Percentiles rank a stretch among this genome's conserved stretches.
These are phyloP conservation scores for Lagria hirta DNA, from an alignment of 2,888 invertebrate species.

Conservation along the genomic window DNA sequence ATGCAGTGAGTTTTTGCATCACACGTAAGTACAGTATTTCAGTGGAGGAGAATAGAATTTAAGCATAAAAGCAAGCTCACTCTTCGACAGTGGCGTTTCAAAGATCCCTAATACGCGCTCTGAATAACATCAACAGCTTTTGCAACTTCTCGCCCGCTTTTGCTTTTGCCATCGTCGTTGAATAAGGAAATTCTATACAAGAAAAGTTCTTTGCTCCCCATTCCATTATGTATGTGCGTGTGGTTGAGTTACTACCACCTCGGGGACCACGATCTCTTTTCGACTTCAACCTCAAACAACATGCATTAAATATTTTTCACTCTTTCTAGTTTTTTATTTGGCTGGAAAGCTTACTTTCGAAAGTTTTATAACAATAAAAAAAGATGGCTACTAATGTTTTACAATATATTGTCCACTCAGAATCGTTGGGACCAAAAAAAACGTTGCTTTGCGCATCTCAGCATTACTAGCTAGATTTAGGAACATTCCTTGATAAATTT, in stretches of 20 bases:
- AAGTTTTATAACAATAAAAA: too few species aligned
- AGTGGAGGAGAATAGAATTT: constrained; percentile 26
- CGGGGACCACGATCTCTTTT: constrained; percentile 7
- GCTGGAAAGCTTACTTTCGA: too few species aligned
- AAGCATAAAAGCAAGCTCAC: constrained; percentile 28
- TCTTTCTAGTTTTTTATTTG: constrained; percentile 5
- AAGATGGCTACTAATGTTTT: too few species aligned
- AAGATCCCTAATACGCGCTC: constrained; percentile 36
- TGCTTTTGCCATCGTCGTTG: constrained; percentile 29
- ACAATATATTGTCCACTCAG: too few species aligned
- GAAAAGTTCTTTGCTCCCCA: constrained; percentile 35
- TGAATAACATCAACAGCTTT: constrained; percentile 38
- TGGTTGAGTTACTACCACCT: constrained; percentile 25
- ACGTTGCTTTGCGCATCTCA: too few species aligned
- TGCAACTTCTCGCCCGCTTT: constrained; percentile 38
- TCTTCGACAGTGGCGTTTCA: constrained; percentile 32
- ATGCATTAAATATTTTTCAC: constrained; percentile 10
- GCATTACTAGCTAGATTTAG: too few species aligned
- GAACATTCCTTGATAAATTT: too few species aligned
- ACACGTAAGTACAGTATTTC: constrained; percentile 28
- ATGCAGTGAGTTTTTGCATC: constrained; percentile 28
- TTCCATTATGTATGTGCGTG: constrained; percentile 37
- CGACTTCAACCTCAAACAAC: constrained; percentile 7
- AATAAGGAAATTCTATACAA: constrained; percentile 42
- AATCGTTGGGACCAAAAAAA: too few species aligned